A percentile compares a stretch with the other conserved stretches of the same genome.
phyloP scores from a whole-genome alignment of 2,888 invertebrate species.

The Sphaeridia pumilis region DNA sequence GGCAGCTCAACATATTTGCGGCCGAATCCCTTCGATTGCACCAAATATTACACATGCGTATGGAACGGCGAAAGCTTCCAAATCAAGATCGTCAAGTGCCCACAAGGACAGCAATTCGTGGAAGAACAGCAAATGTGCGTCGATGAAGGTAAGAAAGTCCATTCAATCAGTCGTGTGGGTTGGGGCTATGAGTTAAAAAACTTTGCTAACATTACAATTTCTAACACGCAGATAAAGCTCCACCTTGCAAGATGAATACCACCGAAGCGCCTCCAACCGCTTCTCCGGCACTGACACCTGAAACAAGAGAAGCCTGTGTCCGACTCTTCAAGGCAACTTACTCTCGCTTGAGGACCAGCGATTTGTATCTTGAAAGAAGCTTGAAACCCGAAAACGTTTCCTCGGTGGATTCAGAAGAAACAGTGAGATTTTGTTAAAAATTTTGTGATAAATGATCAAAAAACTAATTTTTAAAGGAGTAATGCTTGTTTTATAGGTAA shows the following conservation, averaged over 20 bases:
- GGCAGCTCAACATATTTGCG: slow-evolving; percentile 18
- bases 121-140: slow-evolving; percentile 28
- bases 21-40: slow-evolving; percentile 31
- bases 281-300: too few species aligned
- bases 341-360: too few species aligned
- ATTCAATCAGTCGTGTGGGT: neutral
- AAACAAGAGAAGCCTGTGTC: neutral
- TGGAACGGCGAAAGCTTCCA: slow-evolving; percentile 29
- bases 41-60: slow-evolving; percentile 30
- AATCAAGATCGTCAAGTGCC: slow-evolving; percentile 30
- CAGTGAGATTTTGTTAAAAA: neutral
- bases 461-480: too few species aligned
- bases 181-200: neutral
- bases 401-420: neutral
- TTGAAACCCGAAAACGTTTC: neutral
- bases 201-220: neutral
- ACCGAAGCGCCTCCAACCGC: slow-evolving; percentile 9
- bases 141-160: slow-evolving; percentile 17
- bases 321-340: slow-evolving; percentile 1
- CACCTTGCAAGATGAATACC: slow-evolving; percentile 24
- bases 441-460: too few species aligned
- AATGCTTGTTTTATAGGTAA: neutral
- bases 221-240: slow-evolving; percentile 18
- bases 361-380: too few species aligned
- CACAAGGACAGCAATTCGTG: slow-evolving; percentile 25